Conservation (phyloP, 2,797 vertebrate genomes). For the Euthynnus affinis region DNA sequence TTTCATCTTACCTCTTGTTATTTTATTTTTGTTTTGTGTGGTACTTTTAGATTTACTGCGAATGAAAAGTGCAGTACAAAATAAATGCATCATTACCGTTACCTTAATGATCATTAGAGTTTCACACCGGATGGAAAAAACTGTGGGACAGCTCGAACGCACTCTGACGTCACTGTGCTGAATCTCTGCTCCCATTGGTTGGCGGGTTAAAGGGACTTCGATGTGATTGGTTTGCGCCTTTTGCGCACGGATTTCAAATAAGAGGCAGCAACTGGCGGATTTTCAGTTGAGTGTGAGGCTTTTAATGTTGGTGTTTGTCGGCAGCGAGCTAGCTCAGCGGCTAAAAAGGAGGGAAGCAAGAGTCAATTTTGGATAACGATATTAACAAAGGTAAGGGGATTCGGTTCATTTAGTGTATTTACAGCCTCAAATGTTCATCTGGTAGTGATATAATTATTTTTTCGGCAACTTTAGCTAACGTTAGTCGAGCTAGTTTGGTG, state of each 20-base stretch:
- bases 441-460: background rate
- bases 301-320: background rate
- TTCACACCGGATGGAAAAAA: constrained; percentile 23
- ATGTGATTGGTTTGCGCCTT: constrained; percentile 76
- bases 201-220: constrained; percentile 68
- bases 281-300: constrained; percentile 32
- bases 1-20: too few species aligned
- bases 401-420: fast-evolving
- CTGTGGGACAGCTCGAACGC: background rate
- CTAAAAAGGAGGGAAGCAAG: background rate
- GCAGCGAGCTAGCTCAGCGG: background rate
- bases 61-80: too few species aligned
- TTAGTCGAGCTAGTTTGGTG: background rate
- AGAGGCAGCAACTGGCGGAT: constrained; percentile 69
- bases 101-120: background rate
- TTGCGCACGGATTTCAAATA: constrained; percentile 85
- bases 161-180: background rate
- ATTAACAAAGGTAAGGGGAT: constrained; percentile 25
- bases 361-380: background rate
- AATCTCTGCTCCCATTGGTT: constrained; percentile 63
- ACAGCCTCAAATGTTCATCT: fast-evolving
- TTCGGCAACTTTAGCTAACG: background rate
- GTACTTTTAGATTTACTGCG: background rate
- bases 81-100: too few species aligned
- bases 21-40: too few species aligned